A percentile compares a stretch with the other conserved stretches of the same genome.
Evolutionary conservation across 1,140 invertebrate species (phyloP).

Genomic region (Heliothis virescens): DNA sequence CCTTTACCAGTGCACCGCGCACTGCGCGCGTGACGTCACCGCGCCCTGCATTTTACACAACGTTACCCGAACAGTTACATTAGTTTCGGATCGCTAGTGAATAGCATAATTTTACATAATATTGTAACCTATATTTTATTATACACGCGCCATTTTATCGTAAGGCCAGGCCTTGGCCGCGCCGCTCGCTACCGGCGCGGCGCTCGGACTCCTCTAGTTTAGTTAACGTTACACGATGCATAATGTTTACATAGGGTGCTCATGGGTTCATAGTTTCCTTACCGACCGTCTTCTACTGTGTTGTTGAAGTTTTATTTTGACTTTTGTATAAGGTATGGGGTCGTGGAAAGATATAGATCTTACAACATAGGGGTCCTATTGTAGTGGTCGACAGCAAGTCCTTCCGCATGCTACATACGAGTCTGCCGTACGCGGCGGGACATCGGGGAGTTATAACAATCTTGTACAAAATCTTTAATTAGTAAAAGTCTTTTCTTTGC

Average conservation of each 20-base stretch:
- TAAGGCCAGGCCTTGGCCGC: constrained; percentile 51
- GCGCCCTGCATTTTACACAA: constrained; percentile 69
- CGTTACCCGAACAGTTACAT: constrained; percentile 80
- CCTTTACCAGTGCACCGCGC: constrained; percentile 33
- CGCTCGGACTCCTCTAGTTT: constrained; percentile 51
- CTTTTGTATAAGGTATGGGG: constrained; percentile 55
- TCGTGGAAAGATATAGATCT: constrained; percentile 47
- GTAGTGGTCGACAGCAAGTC: too few species aligned
- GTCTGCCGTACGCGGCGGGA: not conserved
- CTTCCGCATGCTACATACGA: too few species aligned
- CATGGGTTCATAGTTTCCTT: constrained; percentile 63
- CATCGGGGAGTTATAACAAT: constrained; percentile 39
- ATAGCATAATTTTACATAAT: constrained; percentile 77
- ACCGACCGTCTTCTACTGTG: constrained; percentile 44
- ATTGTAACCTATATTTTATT: constrained; percentile 70
- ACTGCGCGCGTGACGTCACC: constrained; percentile 17
- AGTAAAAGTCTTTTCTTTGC: constrained; percentile 58
- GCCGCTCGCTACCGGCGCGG: not conserved
- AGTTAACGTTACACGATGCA: constrained; percentile 64
- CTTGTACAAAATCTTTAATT: constrained; percentile 54
- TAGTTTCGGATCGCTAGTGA: constrained; percentile 81
- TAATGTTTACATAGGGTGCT: constrained; percentile 68
- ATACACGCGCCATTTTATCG: constrained; percentile 70
- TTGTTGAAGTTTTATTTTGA: constrained; percentile 61
- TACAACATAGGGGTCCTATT: too few species aligned